phyloP scores from a whole-genome alignment of 2,113 vertebrate genomes.

The Chaenocephalus aceratus region DNA sequence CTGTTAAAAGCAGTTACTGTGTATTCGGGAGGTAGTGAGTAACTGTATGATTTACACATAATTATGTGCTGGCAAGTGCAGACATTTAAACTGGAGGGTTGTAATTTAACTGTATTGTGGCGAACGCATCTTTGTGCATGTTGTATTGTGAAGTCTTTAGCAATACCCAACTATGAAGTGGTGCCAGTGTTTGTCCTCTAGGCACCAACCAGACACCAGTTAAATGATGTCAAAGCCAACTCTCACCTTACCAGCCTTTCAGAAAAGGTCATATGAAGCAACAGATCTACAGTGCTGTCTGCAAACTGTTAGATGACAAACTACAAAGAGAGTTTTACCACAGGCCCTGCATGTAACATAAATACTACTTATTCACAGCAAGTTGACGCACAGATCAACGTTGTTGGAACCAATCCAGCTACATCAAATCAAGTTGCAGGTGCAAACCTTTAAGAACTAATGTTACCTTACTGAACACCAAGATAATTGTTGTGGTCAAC shows the following conservation, averaged over 20 bases:
- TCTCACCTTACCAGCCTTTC: constrained; percentile 35
- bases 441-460: too few relatives aligned
- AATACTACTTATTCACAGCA: background rate
- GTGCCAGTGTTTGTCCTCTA: constrained; percentile 35
- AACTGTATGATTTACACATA: constrained; percentile 56
- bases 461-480: too few relatives aligned
- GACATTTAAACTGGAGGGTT: constrained; percentile 31
- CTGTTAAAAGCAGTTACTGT: constrained; percentile 38
- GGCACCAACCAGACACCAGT: constrained; percentile 49
- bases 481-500: too few relatives aligned
- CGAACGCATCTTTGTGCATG: constrained; percentile 30
- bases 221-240: constrained; percentile 29
- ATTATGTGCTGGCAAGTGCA: constrained; percentile 44
- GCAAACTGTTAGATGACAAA: constrained; percentile 47
- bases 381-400: background rate
- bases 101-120: constrained; percentile 49
- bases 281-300: constrained; percentile 15
- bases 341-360: background rate
- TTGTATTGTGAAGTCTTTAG: constrained; percentile 45
- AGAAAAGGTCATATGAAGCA: constrained; percentile 34
- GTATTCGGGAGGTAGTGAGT: constrained; percentile 33
- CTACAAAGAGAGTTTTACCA: constrained; percentile 41
- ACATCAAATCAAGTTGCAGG: too few relatives aligned
- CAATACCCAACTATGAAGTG: constrained; percentile 23
- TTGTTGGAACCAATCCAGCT: too few relatives aligned